phyloP scores from a whole-genome alignment of 1,140 invertebrate species.

The Trachelipus rathkii region DNA sequence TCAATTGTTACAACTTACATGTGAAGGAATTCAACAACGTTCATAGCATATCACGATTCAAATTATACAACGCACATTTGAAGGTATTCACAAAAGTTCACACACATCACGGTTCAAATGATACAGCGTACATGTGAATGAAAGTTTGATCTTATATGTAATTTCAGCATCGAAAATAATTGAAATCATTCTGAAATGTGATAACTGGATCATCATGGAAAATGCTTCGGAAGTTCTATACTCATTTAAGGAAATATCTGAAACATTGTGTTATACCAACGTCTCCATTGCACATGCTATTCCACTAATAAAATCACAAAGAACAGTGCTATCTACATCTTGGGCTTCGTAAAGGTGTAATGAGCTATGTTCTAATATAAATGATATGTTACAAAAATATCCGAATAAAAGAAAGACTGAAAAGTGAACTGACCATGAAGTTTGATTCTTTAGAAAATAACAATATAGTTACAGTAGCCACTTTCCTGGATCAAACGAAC shows the following conservation, averaged over 20 bases:
- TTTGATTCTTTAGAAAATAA: constrained; percentile 5
- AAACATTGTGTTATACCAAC: constrained; percentile 2
- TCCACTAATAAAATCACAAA: background rate
- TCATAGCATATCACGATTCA: too few species aligned
- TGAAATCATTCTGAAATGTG: background rate
- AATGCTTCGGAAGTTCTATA: background rate
- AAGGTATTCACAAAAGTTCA: too few species aligned
- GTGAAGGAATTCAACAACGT: too few species aligned
- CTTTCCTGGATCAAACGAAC: background rate
- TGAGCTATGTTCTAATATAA: background rate
- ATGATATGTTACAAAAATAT: background rate
- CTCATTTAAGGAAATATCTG: background rate
- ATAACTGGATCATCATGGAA: background rate
- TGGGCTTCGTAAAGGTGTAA: background rate
- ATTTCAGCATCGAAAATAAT: constrained; percentile 5
- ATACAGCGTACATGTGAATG: constrained; percentile 25
- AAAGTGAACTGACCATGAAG: background rate
- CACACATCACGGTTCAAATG: constrained; percentile 27
- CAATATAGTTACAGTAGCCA: background rate
- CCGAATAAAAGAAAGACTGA: background rate
- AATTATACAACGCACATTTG: too few species aligned
- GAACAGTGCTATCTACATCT: background rate
- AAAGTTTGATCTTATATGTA: constrained; percentile 21
- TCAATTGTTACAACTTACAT: too few species aligned
- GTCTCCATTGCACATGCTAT: background rate